Base-by-base conservation (phyloP, 2,888 invertebrate genomes). In the Masnerella sp. region DNA sequence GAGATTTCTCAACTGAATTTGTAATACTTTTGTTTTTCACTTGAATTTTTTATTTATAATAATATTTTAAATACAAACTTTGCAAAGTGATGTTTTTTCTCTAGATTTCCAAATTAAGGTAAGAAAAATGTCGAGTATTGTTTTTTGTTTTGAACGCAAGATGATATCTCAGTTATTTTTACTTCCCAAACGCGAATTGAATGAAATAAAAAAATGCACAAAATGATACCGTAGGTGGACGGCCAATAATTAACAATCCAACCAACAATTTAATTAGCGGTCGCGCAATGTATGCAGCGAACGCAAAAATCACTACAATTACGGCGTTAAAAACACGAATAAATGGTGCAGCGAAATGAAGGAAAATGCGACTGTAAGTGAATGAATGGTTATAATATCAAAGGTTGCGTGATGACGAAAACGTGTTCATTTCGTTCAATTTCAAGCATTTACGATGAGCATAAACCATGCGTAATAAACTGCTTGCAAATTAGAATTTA, bases 391-490 rank as follows among this genome's bases (percentile, higher is more conserved):
- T 40, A 20, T 1, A 12, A 14, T 36, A n/a, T 38, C 36, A 36
- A 47, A 47, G 28, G 45, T 45, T n/a, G 14, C 12, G 14, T 17
- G 38, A 59, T 28, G 32, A 34, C n/a, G 28, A 14, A 22, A 36
- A 34, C 12, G 18, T 12, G 28, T 25, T 4, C 12, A 25, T n/a
- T 59, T 47, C 18, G 47, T 59, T 43, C 45, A 45, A 45, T 45
- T 59, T 20, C 2, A 34, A 47, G 47, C 25, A 30, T 42, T 51
- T 34, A 42, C 17, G 38, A 25, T 18, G 28, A 5, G 1, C n/a
- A 47, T 59, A 59, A 59, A 59, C 34, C 47, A 25, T 28, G 34
- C 12, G 32, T 47, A 25, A 47, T 59, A 42, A 56, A 56, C 54
- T 36, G 51, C 9, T 2, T 12, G 30, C 12, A 42, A 56, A 56